Conservation (phyloP, 2,888 invertebrate species). For the Eretmocerus hayati region DNA sequence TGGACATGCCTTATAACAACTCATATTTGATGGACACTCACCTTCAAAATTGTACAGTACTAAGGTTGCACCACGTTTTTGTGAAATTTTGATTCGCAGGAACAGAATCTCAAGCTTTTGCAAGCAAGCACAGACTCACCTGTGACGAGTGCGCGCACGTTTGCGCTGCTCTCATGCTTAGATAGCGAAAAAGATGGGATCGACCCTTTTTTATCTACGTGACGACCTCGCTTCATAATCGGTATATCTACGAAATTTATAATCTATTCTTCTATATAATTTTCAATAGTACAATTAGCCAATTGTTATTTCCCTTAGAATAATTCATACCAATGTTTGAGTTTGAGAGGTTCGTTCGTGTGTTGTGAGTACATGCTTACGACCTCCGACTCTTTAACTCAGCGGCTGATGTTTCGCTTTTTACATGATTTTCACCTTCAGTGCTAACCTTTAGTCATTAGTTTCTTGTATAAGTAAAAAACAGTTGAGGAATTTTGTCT, state of each 20-base stretch:
- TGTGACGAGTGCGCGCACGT: too few relatives aligned
- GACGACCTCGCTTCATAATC: conserved; percentile 40
- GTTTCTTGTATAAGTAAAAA: conserved; percentile 14
- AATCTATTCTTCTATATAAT: conserved; percentile 20
- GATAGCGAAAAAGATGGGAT: conserved; percentile 15
- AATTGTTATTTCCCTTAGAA: too few relatives aligned
- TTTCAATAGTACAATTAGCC: too few relatives aligned
- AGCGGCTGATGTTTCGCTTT: background rate
- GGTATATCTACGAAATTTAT: conserved; percentile 35
- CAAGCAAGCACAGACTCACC: too few relatives aligned
- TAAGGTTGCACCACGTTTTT: too few relatives aligned
- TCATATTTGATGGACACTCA: too few relatives aligned
- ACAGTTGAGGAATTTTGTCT: conserved; percentile 23
- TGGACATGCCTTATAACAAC: too few relatives aligned
- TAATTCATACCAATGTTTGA: too few relatives aligned
- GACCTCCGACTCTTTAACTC: conserved; percentile 29
- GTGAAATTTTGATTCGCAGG: conserved; percentile 12
- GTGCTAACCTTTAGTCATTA: conserved; percentile 17
- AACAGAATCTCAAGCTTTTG: conserved; percentile 6
- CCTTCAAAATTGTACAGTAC: too few relatives aligned
- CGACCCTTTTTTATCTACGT: conserved; percentile 28
- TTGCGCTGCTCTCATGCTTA: conserved; percentile 9
- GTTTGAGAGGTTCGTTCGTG: conserved; percentile 37
- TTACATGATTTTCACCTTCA: conserved; percentile 19
- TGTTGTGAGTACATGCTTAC: conserved; percentile 45